phyloP scores from a whole-genome alignment of 2,888 invertebrate genomes.

The Notodonta dromedarius region DNA sequence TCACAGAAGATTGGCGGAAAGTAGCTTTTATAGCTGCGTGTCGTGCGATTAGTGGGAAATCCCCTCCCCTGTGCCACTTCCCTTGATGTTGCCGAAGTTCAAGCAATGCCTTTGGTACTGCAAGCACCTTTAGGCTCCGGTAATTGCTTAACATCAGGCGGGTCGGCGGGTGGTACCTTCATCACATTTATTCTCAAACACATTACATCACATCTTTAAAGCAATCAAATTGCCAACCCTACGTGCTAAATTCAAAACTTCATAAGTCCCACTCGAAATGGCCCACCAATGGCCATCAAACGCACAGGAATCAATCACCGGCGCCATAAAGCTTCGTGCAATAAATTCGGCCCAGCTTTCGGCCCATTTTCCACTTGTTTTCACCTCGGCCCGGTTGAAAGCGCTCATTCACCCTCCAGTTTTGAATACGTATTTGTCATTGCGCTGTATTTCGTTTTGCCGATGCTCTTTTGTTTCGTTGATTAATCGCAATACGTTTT shows the following conservation, averaged over 20 bases:
- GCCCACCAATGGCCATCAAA: conserved; percentile 48
- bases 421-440: conserved; percentile 55
- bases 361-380: conserved; percentile 73
- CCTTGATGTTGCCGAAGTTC: too few species aligned
- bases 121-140: too few species aligned
- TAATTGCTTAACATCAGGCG: too few species aligned
- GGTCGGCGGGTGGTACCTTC: too few species aligned
- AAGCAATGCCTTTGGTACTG: too few species aligned
- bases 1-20: too few species aligned
- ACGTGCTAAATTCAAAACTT: background rate
- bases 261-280: conserved; percentile 20
- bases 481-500: conserved; percentile 40
- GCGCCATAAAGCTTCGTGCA: conserved; percentile 55
- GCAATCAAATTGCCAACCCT: background rate
- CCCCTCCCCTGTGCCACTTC: too few species aligned
- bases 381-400: conserved; percentile 59
- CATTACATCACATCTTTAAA: background rate
- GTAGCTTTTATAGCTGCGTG: too few species aligned
- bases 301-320: conserved; percentile 64
- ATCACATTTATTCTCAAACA: background rate
- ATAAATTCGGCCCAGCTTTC: conserved; percentile 62
- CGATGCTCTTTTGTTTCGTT: conserved; percentile 36
- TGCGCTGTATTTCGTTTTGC: conserved; percentile 41
- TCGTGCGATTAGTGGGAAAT: too few species aligned
- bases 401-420: conserved; percentile 45